Conservation (phyloP, 92 coral and sea anemone species). For the Bergia puertoricense region DNA sequence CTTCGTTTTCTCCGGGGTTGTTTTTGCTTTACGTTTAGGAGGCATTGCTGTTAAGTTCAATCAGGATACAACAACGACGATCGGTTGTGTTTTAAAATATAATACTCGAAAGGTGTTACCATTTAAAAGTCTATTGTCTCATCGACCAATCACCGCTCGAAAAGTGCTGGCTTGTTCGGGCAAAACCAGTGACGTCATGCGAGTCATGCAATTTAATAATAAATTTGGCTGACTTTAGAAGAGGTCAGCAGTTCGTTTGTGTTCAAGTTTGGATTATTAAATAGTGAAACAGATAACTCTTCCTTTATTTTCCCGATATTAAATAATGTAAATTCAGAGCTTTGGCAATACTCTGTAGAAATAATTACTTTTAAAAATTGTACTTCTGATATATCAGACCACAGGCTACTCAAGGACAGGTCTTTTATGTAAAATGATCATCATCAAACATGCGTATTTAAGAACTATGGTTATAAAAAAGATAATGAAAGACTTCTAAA, state of each 20-base stretch:
- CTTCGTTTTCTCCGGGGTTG: conserved; percentile 59
- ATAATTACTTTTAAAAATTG: too few species aligned
- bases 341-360: too few species aligned
- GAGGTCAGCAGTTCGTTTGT: not conserved
- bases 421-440: too few species aligned
- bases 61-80: too few species aligned
- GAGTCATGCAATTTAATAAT: not conserved
- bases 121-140: not conserved
- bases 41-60: conserved; percentile 57
- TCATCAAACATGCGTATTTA: too few species aligned
- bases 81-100: not conserved
- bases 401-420: too few species aligned
- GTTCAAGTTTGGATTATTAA: not conserved
- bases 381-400: too few species aligned
- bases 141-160: conserved; percentile 22
- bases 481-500: too few species aligned
- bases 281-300: not conserved
- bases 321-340: too few species aligned
- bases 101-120: not conserved
- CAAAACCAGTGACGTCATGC: conserved; percentile 13
- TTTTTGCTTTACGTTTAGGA: conserved; percentile 62
- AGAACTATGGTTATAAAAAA: too few species aligned
- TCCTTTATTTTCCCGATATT: not conserved
- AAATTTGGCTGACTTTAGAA: not conserved
- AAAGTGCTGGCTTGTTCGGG: conserved; percentile 3